A percentile compares a stretch with the other conserved stretches of the same genome.
Conservation (phyloP, 2,113 vertebrate genomes). For the Chaetops frenatus region DNA sequence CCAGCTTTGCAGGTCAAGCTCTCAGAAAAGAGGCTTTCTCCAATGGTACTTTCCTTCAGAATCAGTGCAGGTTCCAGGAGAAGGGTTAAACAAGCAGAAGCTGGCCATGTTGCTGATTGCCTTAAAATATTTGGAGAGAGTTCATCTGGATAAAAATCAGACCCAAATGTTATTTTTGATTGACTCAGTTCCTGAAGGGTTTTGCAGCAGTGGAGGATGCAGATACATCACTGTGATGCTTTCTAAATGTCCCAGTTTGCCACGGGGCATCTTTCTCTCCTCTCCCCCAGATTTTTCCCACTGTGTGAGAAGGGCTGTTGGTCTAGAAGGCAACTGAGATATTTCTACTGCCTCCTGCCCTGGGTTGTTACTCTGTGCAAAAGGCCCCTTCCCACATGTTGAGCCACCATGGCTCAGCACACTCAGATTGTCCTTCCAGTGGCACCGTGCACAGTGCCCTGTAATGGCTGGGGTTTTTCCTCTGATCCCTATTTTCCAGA, state of each 20-base stretch:
- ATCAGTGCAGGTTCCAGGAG: neutral
- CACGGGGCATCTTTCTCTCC: neutral
- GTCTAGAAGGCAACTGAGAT: neutral
- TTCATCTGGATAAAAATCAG: conserved; percentile 39
- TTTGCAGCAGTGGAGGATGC: neutral
- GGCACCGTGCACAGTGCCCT: accelerated
- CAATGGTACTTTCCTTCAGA: neutral
- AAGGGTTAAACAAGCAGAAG: conserved; percentile 4
- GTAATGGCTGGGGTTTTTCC: neutral
- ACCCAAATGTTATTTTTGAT: conserved; percentile 21
- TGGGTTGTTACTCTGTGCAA: neutral
- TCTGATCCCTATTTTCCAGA: neutral
- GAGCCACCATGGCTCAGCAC: neutral
- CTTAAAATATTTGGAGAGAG: conserved; percentile 19
- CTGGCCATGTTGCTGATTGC: neutral
- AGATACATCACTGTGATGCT: neutral
- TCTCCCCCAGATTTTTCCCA: neutral
- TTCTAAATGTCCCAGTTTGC: conserved; percentile 45
- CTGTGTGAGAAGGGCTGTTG: neutral
- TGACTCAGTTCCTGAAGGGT: conserved; percentile 22
- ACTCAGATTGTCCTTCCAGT: neutral
- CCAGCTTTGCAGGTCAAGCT: neutral
- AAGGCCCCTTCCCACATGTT: neutral
- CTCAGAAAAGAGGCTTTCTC: neutral
- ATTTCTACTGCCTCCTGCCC: neutral